These are phyloP conservation scores for Trididemnum nubilum DNA, from an alignment of 23 tunicate species.

Conservation along the genomic window DNA sequence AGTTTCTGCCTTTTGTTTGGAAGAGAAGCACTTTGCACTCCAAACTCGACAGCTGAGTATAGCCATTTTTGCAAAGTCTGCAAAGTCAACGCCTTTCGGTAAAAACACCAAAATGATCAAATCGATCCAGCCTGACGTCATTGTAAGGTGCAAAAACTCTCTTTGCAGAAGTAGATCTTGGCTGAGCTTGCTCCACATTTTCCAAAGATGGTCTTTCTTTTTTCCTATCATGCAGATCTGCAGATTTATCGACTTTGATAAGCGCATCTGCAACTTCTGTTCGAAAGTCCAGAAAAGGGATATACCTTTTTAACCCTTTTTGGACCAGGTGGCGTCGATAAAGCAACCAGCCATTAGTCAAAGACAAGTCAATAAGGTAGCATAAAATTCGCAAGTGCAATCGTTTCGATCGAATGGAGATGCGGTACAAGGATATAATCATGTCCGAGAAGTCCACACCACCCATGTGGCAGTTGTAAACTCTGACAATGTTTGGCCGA, in stretches of 20 bases:
- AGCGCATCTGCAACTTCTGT: constrained; percentile 19
- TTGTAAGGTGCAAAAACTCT: no score
- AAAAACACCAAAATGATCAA: no score
- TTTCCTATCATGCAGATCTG: no score
- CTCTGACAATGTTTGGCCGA: not conserved
- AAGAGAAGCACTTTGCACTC: no score
- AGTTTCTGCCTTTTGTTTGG: no score
- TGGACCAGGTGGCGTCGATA: constrained; percentile 21
- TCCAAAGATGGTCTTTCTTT: no score
- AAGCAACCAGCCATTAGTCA: constrained; percentile 6
- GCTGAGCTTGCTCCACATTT: no score
- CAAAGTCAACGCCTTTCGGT: no score
- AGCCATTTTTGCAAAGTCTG: no score
- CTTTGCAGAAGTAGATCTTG: no score
- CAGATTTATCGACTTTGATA: not conserved
- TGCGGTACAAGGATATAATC: constrained; percentile 13
- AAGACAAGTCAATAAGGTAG: not conserved
- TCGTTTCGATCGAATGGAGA: not conserved
- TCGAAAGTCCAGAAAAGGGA: constrained; percentile 12
- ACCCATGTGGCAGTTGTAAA: not conserved
- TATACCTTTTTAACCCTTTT: not conserved
- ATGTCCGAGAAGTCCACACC: constrained; percentile 1
- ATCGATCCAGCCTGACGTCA: no score
- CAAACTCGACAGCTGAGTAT: no score
- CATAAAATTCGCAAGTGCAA: not conserved